Evolutionary conservation across 2,888 invertebrate species (phyloP).

Genomic region (Rhamnusium bicolor): DNA sequence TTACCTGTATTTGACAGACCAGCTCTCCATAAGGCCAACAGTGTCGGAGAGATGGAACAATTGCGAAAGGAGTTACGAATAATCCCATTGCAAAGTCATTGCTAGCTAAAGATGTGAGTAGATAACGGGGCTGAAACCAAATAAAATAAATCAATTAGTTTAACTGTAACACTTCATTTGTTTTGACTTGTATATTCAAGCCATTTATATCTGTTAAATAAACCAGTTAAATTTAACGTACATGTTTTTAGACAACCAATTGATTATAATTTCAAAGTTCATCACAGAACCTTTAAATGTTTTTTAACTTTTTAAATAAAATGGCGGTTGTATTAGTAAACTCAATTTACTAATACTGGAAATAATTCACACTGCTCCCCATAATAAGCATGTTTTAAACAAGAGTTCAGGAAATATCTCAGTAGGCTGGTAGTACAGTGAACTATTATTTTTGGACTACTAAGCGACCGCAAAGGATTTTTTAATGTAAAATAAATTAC

Average conservation of each 20-base stretch:
- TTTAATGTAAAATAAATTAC: too few relatives aligned
- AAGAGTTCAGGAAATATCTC: too few relatives aligned
- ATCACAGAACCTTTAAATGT: background rate
- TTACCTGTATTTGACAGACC: constrained; percentile 92
- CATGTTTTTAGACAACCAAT: background rate
- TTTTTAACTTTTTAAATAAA: background rate
- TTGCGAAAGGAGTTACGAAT: constrained; percentile 88
- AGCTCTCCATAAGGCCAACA: constrained; percentile 95
- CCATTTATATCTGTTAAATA: background rate
- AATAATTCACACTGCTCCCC: too few relatives aligned
- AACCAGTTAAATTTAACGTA: background rate
- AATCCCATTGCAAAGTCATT: constrained; percentile 92
- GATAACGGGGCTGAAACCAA: constrained; percentile 82
- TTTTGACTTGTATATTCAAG: background rate
- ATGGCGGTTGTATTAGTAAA: too few relatives aligned
- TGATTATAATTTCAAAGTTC: background rate
- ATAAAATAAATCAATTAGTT: constrained; percentile 16
- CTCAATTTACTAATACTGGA: too few relatives aligned
- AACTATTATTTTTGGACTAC: too few relatives aligned
- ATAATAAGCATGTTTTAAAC: too few relatives aligned
- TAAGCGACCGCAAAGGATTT: too few relatives aligned
- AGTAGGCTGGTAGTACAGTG: too few relatives aligned
- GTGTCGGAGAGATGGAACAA: constrained; percentile 87
- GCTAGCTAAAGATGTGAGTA: constrained; percentile 88
- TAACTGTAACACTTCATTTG: constrained; percentile 1